These are phyloP conservation scores for Antheraea pernyi DNA, from an alignment of 1,140 invertebrate genomes.

Conservation along the genomic window DNA sequence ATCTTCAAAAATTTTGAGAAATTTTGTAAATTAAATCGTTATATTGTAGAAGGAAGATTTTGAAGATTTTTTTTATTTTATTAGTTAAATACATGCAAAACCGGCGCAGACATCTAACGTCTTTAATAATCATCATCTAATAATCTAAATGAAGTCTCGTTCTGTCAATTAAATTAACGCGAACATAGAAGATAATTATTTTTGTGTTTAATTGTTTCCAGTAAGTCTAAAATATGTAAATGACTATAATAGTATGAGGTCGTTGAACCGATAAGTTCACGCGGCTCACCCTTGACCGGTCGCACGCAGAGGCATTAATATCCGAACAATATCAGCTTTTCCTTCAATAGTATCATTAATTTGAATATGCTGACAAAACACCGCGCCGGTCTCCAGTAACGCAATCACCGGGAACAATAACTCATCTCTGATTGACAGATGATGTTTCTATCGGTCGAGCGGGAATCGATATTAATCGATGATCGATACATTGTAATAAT, in stretches of 20 bases:
- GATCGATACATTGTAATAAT: conserved; percentile 20
- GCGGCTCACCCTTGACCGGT: neutral
- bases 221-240: no score
- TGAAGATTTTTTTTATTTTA: no score
- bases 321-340: neutral
- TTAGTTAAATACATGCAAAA: no score
- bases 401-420: conserved; percentile 31
- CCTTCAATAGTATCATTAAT: conserved; percentile 11
- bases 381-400: conserved; percentile 8
- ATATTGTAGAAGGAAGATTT: no score
- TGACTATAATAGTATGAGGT: neutral
- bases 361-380: conserved; percentile 15
- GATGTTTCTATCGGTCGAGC: conserved; percentile 48
- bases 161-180: no score
- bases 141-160: no score
- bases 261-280: neutral
- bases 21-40: no score
- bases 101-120: no score
- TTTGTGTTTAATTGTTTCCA: no score
- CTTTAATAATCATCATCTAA: no score
- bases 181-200: no score
- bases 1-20: no score
- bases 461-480: conserved; percentile 37
- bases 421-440: conserved; percentile 55
- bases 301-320: neutral